Evolutionary conservation across 2,797 vertebrate genomes (phyloP), one percentile per base, ranked within the genome.

Genomic region (Halcyon badia): DNA sequence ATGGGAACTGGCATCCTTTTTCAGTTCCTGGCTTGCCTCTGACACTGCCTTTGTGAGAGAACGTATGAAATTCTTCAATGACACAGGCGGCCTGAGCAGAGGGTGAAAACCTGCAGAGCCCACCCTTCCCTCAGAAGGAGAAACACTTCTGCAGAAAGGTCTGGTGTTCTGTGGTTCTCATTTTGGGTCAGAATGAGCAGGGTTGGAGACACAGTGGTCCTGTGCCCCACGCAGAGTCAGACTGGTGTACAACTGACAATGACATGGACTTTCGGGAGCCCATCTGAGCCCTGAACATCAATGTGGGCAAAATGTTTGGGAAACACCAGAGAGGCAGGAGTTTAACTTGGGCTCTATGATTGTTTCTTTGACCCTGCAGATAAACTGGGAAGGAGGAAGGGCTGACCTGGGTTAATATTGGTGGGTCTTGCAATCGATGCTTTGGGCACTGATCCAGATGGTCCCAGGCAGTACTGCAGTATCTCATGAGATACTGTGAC

Each of bases 401-500:
- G 28, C 81, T 87, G 87, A 72, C 28, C 49, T 44, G 31, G 42
- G 73, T 89, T 95, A 84, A 84, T 95, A 83, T 87, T 84, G 68
- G 52, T 83, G 75, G 48, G 30, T 85, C 68, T 92, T 92, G 80
- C 68, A 76, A 83, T 10, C 48, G 62, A 35, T 87, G 93, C 71
- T 89, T 68, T 89, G 75, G 90, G 88, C 83, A 58, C 6, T 10
- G 49, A 62, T 96, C 65, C 96, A 92, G 70, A 13, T 30, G 64
- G 68, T 92, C 90, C 81, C 83, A 65, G 52, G 85, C 13, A 0
- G 64, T 21, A 15, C 33, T 70, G 85, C 46, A 35, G n/a, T 93
- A 87, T 94, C 92, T 94, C 83, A 49, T 5, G 73, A 94, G 94
- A 80, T 78, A 84, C 83, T 60, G 64, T 69, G 90, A 94, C 80